A percentile compares a stretch with the other conserved stretches of the same genome.
phyloP scores from a whole-genome alignment of 2,797 vertebrate genomes.

The Parauchenoglanis punctatus region DNA sequence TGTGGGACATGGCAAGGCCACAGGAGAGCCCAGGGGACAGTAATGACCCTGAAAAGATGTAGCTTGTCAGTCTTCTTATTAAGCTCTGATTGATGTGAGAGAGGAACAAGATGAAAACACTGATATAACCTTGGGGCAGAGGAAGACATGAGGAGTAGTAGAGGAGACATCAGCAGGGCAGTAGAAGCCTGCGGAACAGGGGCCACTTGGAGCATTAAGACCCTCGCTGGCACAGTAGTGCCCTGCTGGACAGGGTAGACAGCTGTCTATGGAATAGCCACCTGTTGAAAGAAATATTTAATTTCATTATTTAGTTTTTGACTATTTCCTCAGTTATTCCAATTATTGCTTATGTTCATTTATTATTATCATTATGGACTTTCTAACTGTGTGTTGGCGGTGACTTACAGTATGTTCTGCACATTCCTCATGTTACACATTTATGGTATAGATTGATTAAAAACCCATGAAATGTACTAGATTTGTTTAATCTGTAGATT shows the following conservation, averaged over 20 bases:
- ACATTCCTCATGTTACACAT: neutral
- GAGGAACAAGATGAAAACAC: neutral
- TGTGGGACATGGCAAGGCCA: conserved; percentile 79
- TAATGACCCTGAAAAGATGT: conserved; percentile 82
- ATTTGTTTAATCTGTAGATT: neutral
- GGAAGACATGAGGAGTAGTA: conserved; percentile 75
- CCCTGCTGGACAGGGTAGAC: conserved; percentile 82
- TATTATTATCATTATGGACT: neutral
- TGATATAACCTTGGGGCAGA: conserved; percentile 83
- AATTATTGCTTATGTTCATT: neutral
- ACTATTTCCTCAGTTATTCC: too few species aligned
- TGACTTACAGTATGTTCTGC: neutral
- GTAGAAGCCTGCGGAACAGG: conserved; percentile 82
- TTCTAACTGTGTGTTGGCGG: neutral
- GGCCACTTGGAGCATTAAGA: conserved; percentile 75
- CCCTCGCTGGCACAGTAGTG: conserved; percentile 81
- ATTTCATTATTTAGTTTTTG: neutral
- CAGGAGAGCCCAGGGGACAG: conserved; percentile 78
- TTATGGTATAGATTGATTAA: neutral
- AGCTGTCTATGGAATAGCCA: conserved; percentile 80
- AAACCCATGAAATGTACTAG: neutral
- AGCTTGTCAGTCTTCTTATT: conserved; percentile 29
- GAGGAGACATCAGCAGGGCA: conserved; percentile 82
- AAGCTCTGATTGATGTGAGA: neutral
- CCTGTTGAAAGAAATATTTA: conserved; percentile 67